A percentile compares a stretch with the other conserved stretches of the same genome.
Conservation (phyloP, 2,797 vertebrate genomes). For the Glossophaga mutica region DNA sequence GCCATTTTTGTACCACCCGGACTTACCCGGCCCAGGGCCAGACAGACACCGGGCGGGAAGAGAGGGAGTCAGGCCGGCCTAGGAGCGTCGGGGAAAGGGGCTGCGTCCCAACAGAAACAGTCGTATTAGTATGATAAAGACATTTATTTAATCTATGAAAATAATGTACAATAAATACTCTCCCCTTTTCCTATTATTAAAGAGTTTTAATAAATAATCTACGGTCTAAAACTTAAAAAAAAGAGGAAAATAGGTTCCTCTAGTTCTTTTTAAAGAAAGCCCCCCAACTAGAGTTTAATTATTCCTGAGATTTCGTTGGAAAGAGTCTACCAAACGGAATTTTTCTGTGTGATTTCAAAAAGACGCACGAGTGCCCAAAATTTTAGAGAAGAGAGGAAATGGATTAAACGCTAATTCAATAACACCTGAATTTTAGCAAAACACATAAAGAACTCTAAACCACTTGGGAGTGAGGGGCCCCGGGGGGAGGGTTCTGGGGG, state of each 20-base stretch:
- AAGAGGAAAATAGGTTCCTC: slow-evolving; percentile 82
- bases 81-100: background rate
- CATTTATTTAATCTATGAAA: slow-evolving; percentile 97
- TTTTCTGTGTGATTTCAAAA: slow-evolving; percentile 37
- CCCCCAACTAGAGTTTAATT: slow-evolving; percentile 81
- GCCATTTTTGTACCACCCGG: slow-evolving; percentile 58
- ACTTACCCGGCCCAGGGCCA: background rate
- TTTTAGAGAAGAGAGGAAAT: slow-evolving; percentile 54
- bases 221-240: slow-evolving; percentile 89
- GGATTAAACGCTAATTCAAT: slow-evolving; percentile 76
- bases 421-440: slow-evolving; percentile 83
- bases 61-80: background rate
- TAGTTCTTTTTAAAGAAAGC: slow-evolving; percentile 79
- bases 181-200: slow-evolving; percentile 95
- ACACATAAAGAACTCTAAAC: slow-evolving; percentile 34
- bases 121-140: slow-evolving; percentile 85
- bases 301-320: slow-evolving; percentile 88
- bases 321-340: slow-evolving; percentile 80
- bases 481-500: background rate
- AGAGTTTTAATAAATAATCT: slow-evolving; percentile 99
- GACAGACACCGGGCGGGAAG: background rate
- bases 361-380: background rate
- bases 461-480: background rate
- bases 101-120: background rate
- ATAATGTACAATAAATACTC: slow-evolving; percentile 99